These are phyloP conservation scores for Panagrolaimus sp. DNA, from an alignment of 1,140 invertebrate genomes.

Conservation along the genomic window DNA sequence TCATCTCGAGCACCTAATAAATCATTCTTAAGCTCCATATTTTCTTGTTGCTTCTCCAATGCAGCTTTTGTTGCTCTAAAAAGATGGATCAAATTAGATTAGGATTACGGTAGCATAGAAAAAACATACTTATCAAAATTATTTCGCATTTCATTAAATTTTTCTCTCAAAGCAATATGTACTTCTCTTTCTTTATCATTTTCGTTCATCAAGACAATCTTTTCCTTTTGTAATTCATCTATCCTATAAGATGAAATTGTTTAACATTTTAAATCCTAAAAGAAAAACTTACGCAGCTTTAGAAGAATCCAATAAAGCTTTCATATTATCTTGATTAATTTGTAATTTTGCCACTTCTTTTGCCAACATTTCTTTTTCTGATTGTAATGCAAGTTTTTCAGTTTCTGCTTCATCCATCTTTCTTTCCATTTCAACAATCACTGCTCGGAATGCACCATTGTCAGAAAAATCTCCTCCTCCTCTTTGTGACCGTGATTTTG, in stretches of 20 bases:
- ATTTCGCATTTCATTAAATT: slow-evolving; percentile 5
- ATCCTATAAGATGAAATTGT: too few relatives aligned
- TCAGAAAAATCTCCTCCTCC: not conserved
- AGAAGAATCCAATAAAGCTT: not conserved
- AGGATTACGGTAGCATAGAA: too few relatives aligned
- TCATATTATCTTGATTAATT: not conserved
- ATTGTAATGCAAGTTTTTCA: not conserved
- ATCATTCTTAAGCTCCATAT: too few relatives aligned
- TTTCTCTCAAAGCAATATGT: not conserved
- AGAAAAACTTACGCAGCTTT: not conserved
- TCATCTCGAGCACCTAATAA: too few relatives aligned
- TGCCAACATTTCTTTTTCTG: slow-evolving; percentile 5
- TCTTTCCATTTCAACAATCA: not conserved
- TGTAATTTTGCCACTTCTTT: not conserved
- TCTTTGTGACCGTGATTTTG: not conserved
- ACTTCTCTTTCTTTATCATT: not conserved
- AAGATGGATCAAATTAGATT: too few relatives aligned
- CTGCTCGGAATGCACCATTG: not conserved
- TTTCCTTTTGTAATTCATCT: not conserved
- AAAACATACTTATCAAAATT: slow-evolving; percentile 12
- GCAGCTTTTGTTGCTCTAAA: too few relatives aligned
- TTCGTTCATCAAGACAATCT: slow-evolving; percentile 4
- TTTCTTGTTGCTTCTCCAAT: too few relatives aligned
- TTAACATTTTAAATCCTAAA: too few relatives aligned
- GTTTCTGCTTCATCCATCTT: not conserved